These are phyloP conservation scores for Barypeithes pellucidus DNA, from an alignment of 2,888 invertebrate genomes.

Conservation along the genomic window DNA sequence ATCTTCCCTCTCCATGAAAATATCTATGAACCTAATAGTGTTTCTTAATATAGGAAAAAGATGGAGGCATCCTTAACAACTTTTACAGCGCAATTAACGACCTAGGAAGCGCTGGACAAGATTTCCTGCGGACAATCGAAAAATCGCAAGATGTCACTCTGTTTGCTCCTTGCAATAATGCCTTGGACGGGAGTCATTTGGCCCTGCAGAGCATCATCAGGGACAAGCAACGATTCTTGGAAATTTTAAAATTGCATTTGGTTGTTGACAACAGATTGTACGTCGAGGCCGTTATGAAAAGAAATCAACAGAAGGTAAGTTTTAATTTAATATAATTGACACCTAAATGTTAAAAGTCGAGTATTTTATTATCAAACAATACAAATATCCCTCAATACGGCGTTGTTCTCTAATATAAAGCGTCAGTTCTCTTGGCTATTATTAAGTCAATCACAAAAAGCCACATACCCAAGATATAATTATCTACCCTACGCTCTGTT, in stretches of 20 bases:
- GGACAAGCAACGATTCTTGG: slow-evolving; percentile 81
- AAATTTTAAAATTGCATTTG: slow-evolving; percentile 88
- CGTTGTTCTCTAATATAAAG: background rate
- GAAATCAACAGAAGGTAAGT: slow-evolving; percentile 70
- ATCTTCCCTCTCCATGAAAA: no score
- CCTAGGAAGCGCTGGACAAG: slow-evolving; percentile 78
- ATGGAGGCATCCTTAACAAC: slow-evolving; percentile 84
- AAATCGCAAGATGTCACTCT: slow-evolving; percentile 84
- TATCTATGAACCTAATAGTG: background rate
- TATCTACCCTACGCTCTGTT: slow-evolving; percentile 5
- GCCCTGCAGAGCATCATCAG: slow-evolving; percentile 75
- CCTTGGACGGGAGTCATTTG: slow-evolving; percentile 83
- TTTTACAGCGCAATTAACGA: slow-evolving; percentile 89
- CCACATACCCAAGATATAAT: slow-evolving; percentile 8
- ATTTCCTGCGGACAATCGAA: slow-evolving; percentile 82
- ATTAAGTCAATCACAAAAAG: slow-evolving; percentile 14
- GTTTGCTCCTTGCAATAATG: slow-evolving; percentile 92
- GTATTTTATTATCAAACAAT: background rate
- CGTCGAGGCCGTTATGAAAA: slow-evolving; percentile 82
- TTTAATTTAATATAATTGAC: background rate
- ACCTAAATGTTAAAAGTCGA: background rate
- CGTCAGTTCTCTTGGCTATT: slow-evolving; percentile 7
- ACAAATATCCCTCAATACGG: background rate
- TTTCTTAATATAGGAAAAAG: slow-evolving; percentile 74
- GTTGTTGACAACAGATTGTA: slow-evolving; percentile 82